Evolutionary conservation across 2,797 vertebrate species (phyloP), one percentile per base, ranked within the genome.

Genomic region (Thamnophis elegans): DNA sequence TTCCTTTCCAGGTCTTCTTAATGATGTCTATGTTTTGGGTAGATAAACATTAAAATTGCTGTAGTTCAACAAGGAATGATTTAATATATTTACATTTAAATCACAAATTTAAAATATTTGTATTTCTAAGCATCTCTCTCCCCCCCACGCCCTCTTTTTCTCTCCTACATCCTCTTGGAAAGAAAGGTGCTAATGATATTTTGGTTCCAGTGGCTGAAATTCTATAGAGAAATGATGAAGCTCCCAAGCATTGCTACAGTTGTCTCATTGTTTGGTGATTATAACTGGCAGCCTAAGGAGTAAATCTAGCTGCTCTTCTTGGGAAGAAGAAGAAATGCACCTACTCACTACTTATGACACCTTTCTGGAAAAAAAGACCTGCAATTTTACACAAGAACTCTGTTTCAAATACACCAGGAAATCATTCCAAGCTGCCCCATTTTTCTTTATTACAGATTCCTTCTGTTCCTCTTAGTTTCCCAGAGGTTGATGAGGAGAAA

Each of bases 401-500:
- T 85, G 58, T 51, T 89, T 82, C 26, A 4, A 55, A 22, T 36
- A 51, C 51, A n/a, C 60, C 14, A 54, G 92, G 85, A 92, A 92
- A 92, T 59, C 85, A 85, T 88, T 93, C 51, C 59, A 85, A 91
- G 89, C 56, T 88, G 65, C 68, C 90, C 92, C 91, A 47, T 93
- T 91, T 89, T 91, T 85, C 92, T 91, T 85, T 89, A 56, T 73
- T 85, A 73, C 86, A 89, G 55, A 85, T 91, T 91, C 87, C 90
- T 93, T 93, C 90, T 91, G 92, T 93, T 93, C 92, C 87, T 91
- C 85, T 93, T 89, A 85, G 92, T 89, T 93, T 93, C 92, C 92
- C 92, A 93, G 92, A 91, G 92, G 92, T 91, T 93, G 92, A 91
- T 89, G 90, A 91, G 87, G 87, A 93, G 92, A 93, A 91, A 93